Conservation (phyloP, 2,888 invertebrate genomes). For the Stenodema calcarata region DNA sequence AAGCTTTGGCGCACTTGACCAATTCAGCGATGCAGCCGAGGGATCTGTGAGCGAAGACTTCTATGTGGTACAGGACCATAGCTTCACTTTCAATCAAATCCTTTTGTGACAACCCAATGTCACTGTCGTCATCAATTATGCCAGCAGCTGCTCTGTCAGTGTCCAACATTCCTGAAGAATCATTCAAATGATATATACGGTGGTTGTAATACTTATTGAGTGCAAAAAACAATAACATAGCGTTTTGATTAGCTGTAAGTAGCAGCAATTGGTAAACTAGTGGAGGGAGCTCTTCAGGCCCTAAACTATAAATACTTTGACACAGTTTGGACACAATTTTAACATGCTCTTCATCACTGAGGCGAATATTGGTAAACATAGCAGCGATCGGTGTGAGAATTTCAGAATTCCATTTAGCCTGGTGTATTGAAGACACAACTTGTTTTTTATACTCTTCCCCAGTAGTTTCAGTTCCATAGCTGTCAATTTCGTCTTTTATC, state of each 20-base stretch:
- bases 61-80: conserved; percentile 58
- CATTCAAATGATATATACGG: conserved; percentile 56
- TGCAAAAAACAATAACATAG: conserved; percentile 63
- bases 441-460: conserved; percentile 69
- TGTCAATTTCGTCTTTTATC: conserved; percentile 65
- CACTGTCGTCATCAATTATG: not conserved
- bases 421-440: conserved; percentile 69
- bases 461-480: conserved; percentile 68
- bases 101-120: conserved; percentile 40
- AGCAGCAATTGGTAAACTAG: conserved; percentile 72
- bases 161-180: conserved; percentile 45
- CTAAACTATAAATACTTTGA: conserved; percentile 66
- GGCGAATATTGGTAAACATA: conserved; percentile 71
- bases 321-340: conserved; percentile 71
- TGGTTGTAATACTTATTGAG: conserved; percentile 64
- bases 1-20: conserved; percentile 61
- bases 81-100: conserved; percentile 57
- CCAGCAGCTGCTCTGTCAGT: conserved; percentile 26
- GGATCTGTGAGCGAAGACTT: conserved; percentile 58
- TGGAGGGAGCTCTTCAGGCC: conserved; percentile 71
- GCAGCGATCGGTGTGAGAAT: conserved; percentile 70
- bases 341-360: conserved; percentile 68
- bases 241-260: conserved; percentile 64
- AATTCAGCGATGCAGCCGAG: conserved; percentile 57
- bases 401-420: conserved; percentile 67